Conservation (phyloP, 2,113 vertebrate species). For the Aix galericulata region DNA sequence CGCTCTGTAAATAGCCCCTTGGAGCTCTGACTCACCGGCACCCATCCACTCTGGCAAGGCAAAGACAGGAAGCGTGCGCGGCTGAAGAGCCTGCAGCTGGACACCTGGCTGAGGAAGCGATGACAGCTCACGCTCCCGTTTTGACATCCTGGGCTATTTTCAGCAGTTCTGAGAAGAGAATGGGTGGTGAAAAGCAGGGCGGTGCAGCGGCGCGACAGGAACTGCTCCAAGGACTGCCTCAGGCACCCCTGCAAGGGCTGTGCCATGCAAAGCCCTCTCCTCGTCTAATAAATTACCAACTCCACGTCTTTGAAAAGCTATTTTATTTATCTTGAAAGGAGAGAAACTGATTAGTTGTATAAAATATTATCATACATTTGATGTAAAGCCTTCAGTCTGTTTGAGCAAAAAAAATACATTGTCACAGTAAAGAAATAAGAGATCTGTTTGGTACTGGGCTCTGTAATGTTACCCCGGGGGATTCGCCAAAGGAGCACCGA, state of each 20-base stretch:
- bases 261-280: background rate
- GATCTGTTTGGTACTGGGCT: slow-evolving; percentile 3
- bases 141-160: background rate
- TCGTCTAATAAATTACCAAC: background rate
- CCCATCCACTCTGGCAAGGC: background rate
- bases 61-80: fast-evolving
- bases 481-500: background rate
- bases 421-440: slow-evolving; percentile 44
- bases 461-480: background rate
- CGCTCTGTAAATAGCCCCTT: background rate
- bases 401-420: slow-evolving; percentile 12
- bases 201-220: background rate
- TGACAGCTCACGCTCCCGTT: fast-evolving
- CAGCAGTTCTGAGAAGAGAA: background rate
- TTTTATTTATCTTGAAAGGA: slow-evolving; percentile 77
- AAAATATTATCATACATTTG: slow-evolving; percentile 71
- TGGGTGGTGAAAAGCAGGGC: background rate
- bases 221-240: background rate
- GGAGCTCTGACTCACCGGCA: background rate
- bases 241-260: background rate
- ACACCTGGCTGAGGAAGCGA: background rate
- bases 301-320: slow-evolving; percentile 59
- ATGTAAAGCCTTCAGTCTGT: slow-evolving; percentile 67
- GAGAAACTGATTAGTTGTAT: slow-evolving; percentile 68
- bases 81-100: background rate